Base-by-base conservation (phyloP, 2,113 vertebrate species). In the Pterocles orientalis region DNA sequence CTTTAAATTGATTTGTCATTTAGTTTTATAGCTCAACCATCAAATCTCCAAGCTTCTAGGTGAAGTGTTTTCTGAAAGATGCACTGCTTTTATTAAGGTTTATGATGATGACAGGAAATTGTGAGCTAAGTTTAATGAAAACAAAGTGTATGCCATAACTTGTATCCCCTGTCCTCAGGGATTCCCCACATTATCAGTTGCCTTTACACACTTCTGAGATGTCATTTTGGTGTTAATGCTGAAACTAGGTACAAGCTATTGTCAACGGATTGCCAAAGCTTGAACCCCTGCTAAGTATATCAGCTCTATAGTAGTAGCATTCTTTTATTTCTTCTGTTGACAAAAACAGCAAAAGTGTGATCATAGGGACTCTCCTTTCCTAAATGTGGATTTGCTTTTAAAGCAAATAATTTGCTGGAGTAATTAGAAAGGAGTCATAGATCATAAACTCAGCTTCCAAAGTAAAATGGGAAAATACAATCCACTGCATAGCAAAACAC, bases 1-100 rank as follows among this genome's bases (percentile, higher is more conserved):
- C 20, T 84, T 86, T 85, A 83, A 93, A 94, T 24, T 91, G 81
- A 94, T 94, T 95, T 95, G 21, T 83, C 58, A 84, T 76, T 91
- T 86, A 75, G 75, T 85, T 95, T 83, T 64, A 92, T 34, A 66
- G 56, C 26, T 93, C 36, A 75, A 39, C 23, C 60, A 92, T 36
- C 89, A 94, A 85, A 87, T 57, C 53, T 11, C 31, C 41, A 91
- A 86, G 61, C 47, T 79, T 83, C 43, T 85, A 91, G 61, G 18
- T 57, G 61, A n/a, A 56, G 28, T 36, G 21, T 39, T 91, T 84
- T 78, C 43, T n/a, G 61, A 87, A 90, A 94, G 92, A 90, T 41
- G n/a, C 26, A 28, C 36, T 76, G 48, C 17, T 87, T 82, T 80
- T 87, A 60, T 61, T 51, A 85, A 80, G 34, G 18, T 26, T 90